Conservation (phyloP, 2,797 vertebrate genomes). For the Neostethus bicornis region DNA sequence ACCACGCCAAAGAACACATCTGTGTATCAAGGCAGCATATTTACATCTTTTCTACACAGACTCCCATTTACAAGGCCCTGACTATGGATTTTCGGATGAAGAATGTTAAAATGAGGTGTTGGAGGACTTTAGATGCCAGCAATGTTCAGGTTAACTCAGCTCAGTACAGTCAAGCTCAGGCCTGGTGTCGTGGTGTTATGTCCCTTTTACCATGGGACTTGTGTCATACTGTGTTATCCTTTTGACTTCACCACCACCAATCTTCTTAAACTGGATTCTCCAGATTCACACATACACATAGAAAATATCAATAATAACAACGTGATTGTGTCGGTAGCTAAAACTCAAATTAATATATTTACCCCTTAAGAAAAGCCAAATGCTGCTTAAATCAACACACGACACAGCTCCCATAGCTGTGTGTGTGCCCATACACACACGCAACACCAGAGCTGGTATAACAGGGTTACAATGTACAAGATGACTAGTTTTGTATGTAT, state of each 20-base stretch:
- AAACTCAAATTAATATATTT: constrained; percentile 28
- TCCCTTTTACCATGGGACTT: constrained; percentile 11
- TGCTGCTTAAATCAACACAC: constrained; percentile 66
- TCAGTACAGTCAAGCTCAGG: constrained; percentile 4
- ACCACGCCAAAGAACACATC: constrained; percentile 70
- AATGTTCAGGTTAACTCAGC: constrained; percentile 17
- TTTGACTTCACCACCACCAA: not conserved
- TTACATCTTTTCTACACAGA: constrained; percentile 36
- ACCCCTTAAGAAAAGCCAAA: constrained; percentile 57
- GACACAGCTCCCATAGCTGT: constrained; percentile 18
- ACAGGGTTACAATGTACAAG: constrained; percentile 74
- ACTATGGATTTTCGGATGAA: constrained; percentile 34
- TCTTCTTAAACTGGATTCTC: constrained; percentile 29
- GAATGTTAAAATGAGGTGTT: constrained; percentile 33
- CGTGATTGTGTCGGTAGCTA: constrained; percentile 9
- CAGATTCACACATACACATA: constrained; percentile 25
- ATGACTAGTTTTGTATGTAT: constrained; percentile 65
- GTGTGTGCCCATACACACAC: constrained; percentile 23
- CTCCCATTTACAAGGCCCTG: constrained; percentile 18
- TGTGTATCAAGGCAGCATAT: constrained; percentile 50
- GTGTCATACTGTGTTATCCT: constrained; percentile 16
- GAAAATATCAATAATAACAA: constrained; percentile 27
- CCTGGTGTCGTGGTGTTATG: constrained; percentile 7
- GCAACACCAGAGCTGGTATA: constrained; percentile 66
- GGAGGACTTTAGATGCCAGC: constrained; percentile 20